Evolutionary conservation across 2,113 vertebrate genomes (phyloP), one percentile per base, ranked within the genome.

Genomic region (Puntigrus tetrazona): DNA sequence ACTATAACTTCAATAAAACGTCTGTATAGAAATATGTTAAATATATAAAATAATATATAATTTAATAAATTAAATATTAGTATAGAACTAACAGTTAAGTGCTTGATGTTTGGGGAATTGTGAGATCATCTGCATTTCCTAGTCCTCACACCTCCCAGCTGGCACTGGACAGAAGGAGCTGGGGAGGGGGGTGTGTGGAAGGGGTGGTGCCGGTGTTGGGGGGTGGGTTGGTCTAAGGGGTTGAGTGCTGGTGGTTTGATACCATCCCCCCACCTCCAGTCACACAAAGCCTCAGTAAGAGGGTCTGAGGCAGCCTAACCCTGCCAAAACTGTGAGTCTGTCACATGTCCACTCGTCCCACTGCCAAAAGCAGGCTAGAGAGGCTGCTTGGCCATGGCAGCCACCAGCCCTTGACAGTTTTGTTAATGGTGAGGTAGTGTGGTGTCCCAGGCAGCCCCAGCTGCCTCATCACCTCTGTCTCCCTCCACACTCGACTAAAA

Each of bases 71-170:
- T 14, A 18, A 50, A 50, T 50, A 0, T 50, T 18, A 50, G 47
- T 50, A 50, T 50, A 18, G 47, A 50, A 18, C 47, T 50, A 50
- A 50, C 47, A 50, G 47, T 50, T 18, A 50, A 50, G 16, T 38
- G 73, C 18, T 69, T 50, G 55, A 80, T 25, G 29, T 85, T 79
- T 78, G 45, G 83, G 29, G 79, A 82, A 41, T 81, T 72, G 75
- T 83, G 85, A 87, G 85, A 87, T 89, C 86, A 85, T 89, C 84
- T 87, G 84, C 81, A 81, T 80, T 83, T 86, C 34, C 88, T 86
- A 79, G 82, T 76, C 84, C 57, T 86, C 73, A 84, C 82, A 89
- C 85, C 84, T 89, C 88, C 88, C 86, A 89, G 86, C 88, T 85
- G 86, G 83, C 75, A 88, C 61, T 82, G 85, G 85, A 88, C 87